These are phyloP conservation scores for Palythoa heliodiscus DNA, from an alignment of 92 coral and sea anemone genomes.

Conservation along the genomic window DNA sequence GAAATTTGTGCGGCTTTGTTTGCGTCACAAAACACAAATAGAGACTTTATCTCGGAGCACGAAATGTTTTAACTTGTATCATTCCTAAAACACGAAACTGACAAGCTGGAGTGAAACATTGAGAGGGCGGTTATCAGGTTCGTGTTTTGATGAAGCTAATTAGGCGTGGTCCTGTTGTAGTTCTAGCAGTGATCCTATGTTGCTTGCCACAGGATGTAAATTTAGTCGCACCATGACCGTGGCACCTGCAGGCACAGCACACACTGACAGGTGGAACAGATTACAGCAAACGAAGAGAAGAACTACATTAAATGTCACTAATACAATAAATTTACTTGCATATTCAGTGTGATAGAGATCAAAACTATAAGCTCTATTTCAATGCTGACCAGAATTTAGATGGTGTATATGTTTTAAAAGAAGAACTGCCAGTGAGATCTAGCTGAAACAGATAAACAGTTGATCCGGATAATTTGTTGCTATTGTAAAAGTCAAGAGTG, in stretches of 20 bases:
- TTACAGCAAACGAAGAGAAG: neutral
- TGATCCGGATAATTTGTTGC: neutral
- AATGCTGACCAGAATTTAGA: neutral
- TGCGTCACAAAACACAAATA: no score
- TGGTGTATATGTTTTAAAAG: no score
- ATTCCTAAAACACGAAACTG: no score
- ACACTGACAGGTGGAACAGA: neutral
- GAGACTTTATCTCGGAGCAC: no score
- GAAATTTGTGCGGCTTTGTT: no score
- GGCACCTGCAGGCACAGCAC: neutral
- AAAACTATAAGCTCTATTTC: neutral
- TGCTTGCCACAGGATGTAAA: neutral
- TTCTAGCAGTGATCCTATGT: neutral
- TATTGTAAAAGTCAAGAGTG: neutral
- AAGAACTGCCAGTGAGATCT: no score
- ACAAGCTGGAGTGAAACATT: no score
- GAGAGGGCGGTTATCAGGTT: neutral
- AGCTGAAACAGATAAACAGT: neutral
- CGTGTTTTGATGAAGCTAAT: neutral
- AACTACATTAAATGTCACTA: neutral
- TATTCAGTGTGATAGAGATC: neutral
- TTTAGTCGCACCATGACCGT: neutral
- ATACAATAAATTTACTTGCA: neutral
- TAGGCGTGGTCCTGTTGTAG: neutral
- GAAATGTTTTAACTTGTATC: no score